These are phyloP conservation scores for Empis stercorea DNA, from an alignment of 2,888 invertebrate genomes.

Conservation along the genomic window DNA sequence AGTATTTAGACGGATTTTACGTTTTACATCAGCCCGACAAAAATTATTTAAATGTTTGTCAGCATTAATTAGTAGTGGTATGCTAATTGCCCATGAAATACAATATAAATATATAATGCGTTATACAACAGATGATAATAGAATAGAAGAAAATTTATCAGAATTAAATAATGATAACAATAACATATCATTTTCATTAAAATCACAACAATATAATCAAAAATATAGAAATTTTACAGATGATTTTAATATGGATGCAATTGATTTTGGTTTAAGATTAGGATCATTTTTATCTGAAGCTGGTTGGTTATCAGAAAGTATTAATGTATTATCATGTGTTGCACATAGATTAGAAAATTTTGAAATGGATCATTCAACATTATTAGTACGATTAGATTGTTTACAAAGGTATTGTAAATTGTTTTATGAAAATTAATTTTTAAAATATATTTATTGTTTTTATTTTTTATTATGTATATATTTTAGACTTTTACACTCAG, in stretches of 20 bases:
- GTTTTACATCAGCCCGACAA: conserved; percentile 27
- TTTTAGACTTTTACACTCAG: conserved; percentile 67
- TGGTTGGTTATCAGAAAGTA: conserved; percentile 73
- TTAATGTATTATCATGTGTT: conserved; percentile 55
- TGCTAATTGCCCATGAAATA: conserved; percentile 24
- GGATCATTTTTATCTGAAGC: conserved; percentile 78
- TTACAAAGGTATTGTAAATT: conserved; percentile 64
- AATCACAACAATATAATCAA: conserved; percentile 1
- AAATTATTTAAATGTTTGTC: conserved; percentile 30
- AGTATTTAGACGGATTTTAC: conserved; percentile 28
- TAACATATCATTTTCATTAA: conserved; percentile 1
- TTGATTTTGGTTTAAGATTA: conserved; percentile 33
- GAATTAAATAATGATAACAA: background rate
- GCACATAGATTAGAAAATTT: conserved; percentile 48
- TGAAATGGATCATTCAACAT: conserved; percentile 42
- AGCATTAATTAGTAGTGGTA: conserved; percentile 25
- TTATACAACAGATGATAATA: conserved; percentile 17
- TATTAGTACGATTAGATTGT: conserved; percentile 64
- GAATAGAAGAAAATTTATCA: conserved; percentile 6
- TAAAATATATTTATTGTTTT: too few relatives aligned
- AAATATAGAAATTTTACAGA: conserved; percentile 13
- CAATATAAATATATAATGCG: conserved; percentile 21
- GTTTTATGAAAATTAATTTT: too few relatives aligned
- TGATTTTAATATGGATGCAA: conserved; percentile 19
- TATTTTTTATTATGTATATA: too few relatives aligned